These are phyloP conservation scores for Drosophila antonietae DNA, from an alignment of 2,888 invertebrate species.

Conservation along the genomic window DNA sequence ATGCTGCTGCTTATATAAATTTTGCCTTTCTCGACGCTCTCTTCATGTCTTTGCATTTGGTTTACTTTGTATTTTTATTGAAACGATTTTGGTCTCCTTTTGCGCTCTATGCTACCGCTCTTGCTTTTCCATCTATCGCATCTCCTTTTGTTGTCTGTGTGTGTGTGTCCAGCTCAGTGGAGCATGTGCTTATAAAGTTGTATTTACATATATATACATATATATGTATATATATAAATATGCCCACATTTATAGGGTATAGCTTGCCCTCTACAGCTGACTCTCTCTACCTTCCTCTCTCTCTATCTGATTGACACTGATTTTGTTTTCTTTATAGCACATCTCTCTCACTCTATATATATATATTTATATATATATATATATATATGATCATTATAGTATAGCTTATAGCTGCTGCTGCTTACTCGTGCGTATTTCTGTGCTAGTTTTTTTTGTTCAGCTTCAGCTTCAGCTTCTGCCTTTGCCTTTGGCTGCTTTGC, in stretches of 20 bases:
- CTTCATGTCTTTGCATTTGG: constrained; percentile 37
- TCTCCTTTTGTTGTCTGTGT: constrained; percentile 17
- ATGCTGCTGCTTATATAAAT: constrained; percentile 5
- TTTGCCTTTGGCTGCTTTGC: constrained; percentile 39
- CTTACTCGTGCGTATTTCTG: constrained; percentile 52
- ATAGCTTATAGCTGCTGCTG: constrained; percentile 42
- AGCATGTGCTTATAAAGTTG: constrained; percentile 49
- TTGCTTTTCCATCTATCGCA: not conserved
- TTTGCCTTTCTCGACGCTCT: constrained; percentile 8
- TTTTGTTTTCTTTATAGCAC: constrained; percentile 24
- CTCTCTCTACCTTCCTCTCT: constrained; percentile 16
- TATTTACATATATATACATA: not conserved
- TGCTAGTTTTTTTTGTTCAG: constrained; percentile 27
- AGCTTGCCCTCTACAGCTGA: not conserved
- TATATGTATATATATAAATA: constrained; percentile 33
- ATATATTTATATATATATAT: constrained; percentile 8
- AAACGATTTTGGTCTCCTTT: constrained; percentile 49
- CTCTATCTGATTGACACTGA: constrained; percentile 58
- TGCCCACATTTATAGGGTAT: constrained; percentile 5
- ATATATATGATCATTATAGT: constrained; percentile 32
- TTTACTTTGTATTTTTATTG: constrained; percentile 66
- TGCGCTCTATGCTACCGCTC: not conserved
- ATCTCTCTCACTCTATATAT: not conserved
- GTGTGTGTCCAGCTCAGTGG: constrained; percentile 53
- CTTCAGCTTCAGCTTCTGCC: not conserved